A percentile compares a stretch with the other conserved stretches of the same genome.
These are phyloP conservation scores for Lepeophtheirus salmonis DNA, from an alignment of 1,140 invertebrate species.

Conservation along the genomic window DNA sequence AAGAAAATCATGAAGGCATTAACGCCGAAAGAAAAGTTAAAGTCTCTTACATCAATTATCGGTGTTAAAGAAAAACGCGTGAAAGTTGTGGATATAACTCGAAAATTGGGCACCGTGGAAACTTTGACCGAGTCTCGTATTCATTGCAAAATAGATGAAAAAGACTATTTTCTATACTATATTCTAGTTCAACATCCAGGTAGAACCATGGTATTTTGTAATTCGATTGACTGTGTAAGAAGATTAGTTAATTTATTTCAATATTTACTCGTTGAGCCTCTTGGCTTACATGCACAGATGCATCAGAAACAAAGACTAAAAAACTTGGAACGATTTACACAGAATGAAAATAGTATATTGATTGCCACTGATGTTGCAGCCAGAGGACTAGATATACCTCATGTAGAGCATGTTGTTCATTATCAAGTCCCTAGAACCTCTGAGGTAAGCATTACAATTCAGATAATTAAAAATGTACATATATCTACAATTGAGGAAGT, in stretches of 20 bases:
- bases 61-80: constrained; percentile 40
- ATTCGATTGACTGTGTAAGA: constrained; percentile 31
- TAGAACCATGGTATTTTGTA: constrained; percentile 40
- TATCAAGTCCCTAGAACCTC: constrained; percentile 89
- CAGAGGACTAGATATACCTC: constrained; percentile 1
- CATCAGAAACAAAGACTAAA: constrained; percentile 79
- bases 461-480: not conserved
- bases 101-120: constrained; percentile 45
- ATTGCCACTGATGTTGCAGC: constrained; percentile 95
- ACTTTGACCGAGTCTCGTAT: constrained; percentile 59
- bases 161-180: constrained; percentile 23
- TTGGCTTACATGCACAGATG: constrained; percentile 85
- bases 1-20: constrained; percentile 38
- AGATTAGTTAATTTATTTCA: constrained; percentile 59
- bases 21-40: constrained; percentile 47
- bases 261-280: constrained; percentile 51
- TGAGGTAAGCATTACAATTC: constrained; percentile 42
- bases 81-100: constrained; percentile 85
- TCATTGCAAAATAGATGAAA: constrained; percentile 19
- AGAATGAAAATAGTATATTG: constrained; percentile 50
- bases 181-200: constrained; percentile 22
- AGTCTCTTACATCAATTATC: constrained; percentile 30
- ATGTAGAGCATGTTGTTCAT: constrained; percentile 51
- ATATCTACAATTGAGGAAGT: not conserved
- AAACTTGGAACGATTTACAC: constrained; percentile 76